A percentile compares a stretch with the other conserved stretches of the same genome.
Evolutionary conservation across 2,888 invertebrate genomes (phyloP).

Genomic region (Eueremaeus valkanovi): DNA sequence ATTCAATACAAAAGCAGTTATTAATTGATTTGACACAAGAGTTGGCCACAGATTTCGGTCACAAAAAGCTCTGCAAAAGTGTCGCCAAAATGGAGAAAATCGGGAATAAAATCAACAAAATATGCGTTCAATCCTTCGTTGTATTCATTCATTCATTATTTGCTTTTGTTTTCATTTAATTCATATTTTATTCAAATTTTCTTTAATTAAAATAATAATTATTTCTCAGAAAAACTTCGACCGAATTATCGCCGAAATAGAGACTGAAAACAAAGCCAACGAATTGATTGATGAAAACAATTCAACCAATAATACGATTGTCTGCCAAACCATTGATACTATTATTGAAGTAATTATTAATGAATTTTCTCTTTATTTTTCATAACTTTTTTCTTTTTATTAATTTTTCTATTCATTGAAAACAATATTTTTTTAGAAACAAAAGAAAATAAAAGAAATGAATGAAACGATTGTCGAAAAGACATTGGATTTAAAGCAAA

Average conservation of each 20-base stretch:
- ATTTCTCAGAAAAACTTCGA: neutral
- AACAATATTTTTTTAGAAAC: constrained; percentile 22
- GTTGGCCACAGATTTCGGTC: neutral
- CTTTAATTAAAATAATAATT: neutral
- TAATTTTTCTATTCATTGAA: constrained; percentile 1
- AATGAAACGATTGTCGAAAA: constrained; percentile 14
- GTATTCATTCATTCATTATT: neutral
- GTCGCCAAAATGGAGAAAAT: constrained; percentile 21
- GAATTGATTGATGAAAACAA: neutral
- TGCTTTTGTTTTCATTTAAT: neutral
- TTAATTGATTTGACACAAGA: constrained; percentile 6
- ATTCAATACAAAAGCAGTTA: neutral
- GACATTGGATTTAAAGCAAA: neutral
- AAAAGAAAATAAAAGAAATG: neutral
- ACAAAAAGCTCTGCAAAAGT: constrained; percentile 21
- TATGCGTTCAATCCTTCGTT: neutral
- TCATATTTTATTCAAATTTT: neutral
- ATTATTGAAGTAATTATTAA: constrained; percentile 9
- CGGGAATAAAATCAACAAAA: neutral
- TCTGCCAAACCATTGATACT: neutral
- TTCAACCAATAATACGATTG: neutral
- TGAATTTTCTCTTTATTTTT: neutral
- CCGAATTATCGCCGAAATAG: neutral
- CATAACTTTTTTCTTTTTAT: neutral
- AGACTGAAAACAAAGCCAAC: neutral